Evolutionary conservation across 2,888 invertebrate species (phyloP).

Genomic region (Xanthorhoe spadicearia): DNA sequence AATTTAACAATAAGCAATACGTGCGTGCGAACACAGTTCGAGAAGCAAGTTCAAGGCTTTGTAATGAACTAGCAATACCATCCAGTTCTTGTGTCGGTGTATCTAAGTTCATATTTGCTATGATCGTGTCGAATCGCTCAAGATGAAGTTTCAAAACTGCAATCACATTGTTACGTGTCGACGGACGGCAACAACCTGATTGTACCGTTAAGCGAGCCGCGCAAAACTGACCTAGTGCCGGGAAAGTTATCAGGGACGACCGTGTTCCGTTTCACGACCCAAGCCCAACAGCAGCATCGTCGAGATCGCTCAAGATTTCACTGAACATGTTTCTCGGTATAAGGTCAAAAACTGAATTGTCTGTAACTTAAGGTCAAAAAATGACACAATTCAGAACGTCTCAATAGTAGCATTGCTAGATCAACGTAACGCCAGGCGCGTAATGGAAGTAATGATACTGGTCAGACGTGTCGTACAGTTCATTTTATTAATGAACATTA

Average conservation of each 20-base stretch:
- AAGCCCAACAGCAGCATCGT: constrained; percentile 48
- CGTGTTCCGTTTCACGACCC: constrained; percentile 70
- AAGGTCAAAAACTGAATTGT: too few relatives aligned
- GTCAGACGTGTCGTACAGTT: constrained; percentile 65
- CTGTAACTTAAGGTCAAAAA: constrained; percentile 53
- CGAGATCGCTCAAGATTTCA: constrained; percentile 54
- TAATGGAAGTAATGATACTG: constrained; percentile 51
- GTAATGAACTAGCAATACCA: constrained; percentile 29
- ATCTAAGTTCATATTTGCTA: constrained; percentile 58
- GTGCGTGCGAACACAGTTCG: constrained; percentile 43
- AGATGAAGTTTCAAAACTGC: constrained; percentile 78
- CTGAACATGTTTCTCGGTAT: constrained; percentile 45
- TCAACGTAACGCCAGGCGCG: constrained; percentile 50
- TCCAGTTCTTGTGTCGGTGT: constrained; percentile 48
- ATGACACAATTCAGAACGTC: constrained; percentile 67
- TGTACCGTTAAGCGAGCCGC: constrained; percentile 81
- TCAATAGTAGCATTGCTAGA: constrained; percentile 57
- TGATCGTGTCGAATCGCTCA: constrained; percentile 51
- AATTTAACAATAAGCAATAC: constrained; percentile 34
- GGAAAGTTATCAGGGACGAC: constrained; percentile 80
- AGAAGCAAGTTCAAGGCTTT: constrained; percentile 70
- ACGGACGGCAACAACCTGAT: constrained; percentile 79
- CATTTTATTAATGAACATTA: constrained; percentile 74
- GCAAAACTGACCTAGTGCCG: constrained; percentile 84
- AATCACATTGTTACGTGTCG: constrained; percentile 80